Evolutionary conservation across 2,797 vertebrate genomes (phyloP), one percentile per base, ranked within the genome.

Genomic region (Ciconia nigra): DNA sequence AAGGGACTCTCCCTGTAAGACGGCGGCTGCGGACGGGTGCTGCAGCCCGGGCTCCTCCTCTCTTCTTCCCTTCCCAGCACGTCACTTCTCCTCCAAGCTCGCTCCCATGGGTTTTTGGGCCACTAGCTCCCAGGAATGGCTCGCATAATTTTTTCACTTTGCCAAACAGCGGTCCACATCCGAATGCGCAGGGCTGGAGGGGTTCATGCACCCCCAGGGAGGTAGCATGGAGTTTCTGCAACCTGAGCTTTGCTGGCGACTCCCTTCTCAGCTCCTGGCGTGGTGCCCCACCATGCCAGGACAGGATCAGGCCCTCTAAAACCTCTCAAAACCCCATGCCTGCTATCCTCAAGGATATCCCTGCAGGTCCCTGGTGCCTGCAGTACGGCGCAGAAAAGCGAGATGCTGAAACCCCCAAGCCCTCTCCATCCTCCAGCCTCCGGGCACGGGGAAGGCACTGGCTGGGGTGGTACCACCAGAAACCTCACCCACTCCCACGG

Each of bases 1-100:
- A 94, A 89, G 14, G 42, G 57, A 58, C 59, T 94, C 49, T 90
- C 79, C 46, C 57, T 76, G 59, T 15, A 16, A 74, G 82, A 65
- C 6, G 2, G 41, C 1, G 22, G 77, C 59, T 85, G 39, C 5
- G 22, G 71, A 25, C 2, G 5, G 42, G 46, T 0, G 0, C 71
- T 84, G 71, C 41, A 90, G 86, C 44, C 74, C 20, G n/a, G 67
- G 35, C 70, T 58, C 47, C 47, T 73, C 51, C 76, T 93, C 76
- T 42, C 15, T 66, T 72, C 35, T 49, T 25, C 37, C 57, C 13
- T 46, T 44, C 31, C 90, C 8, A 1, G 18, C 19, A 1, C 1
- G 10, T 51, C 78, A 17, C 55, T 70, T 88, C 80, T 83, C 28
- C 58, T 67, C 69, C 59, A 80, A 58, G 51, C 71, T 84, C 10